Conservation (phyloP, 1,140 invertebrate genomes). For the Calycopis cecrops region DNA sequence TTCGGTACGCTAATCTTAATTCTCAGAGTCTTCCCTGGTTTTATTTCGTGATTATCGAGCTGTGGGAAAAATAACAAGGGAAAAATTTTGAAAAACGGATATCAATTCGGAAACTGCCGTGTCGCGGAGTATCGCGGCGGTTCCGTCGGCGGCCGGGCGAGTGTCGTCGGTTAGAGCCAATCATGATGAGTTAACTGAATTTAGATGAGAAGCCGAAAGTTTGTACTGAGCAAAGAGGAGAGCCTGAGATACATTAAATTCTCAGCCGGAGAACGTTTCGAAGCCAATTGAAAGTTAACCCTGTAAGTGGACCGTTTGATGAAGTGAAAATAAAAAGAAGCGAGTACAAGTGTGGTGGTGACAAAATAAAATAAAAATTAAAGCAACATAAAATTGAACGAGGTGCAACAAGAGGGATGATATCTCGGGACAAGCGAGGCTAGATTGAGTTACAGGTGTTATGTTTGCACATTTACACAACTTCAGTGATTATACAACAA, state of each 20-base stretch:
- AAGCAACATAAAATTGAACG: slow-evolving; percentile 73
- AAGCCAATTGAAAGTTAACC: slow-evolving; percentile 75
- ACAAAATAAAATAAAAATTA: slow-evolving; percentile 59
- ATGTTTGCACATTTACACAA: slow-evolving; percentile 70
- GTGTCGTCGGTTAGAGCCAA: slow-evolving; percentile 65
- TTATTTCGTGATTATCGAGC: slow-evolving; percentile 99
- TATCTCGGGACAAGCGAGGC: slow-evolving; percentile 72
- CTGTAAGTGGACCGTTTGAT: slow-evolving; percentile 75
- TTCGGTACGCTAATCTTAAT: slow-evolving; percentile 99
- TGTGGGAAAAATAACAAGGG: slow-evolving; percentile 82
- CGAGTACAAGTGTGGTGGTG: slow-evolving; percentile 66
- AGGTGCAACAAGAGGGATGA: slow-evolving; percentile 71
- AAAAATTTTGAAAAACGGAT: slow-evolving; percentile 70
- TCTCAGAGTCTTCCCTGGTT: slow-evolving; percentile 98
- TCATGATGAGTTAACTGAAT: slow-evolving; percentile 70
- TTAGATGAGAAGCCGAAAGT: slow-evolving; percentile 69
- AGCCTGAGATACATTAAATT: slow-evolving; percentile 82
- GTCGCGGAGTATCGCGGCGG: slow-evolving; percentile 33
- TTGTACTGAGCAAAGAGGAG: slow-evolving; percentile 87
- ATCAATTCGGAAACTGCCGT: slow-evolving; percentile 42
- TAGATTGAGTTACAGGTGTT: slow-evolving; percentile 66
- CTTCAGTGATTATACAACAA: slow-evolving; percentile 55
- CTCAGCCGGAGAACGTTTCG: slow-evolving; percentile 66
- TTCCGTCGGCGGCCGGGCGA: slow-evolving; percentile 23
- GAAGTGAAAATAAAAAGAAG: slow-evolving; percentile 74